Conservation (phyloP, 2,113 vertebrate species). For the Prinia subflava region DNA sequence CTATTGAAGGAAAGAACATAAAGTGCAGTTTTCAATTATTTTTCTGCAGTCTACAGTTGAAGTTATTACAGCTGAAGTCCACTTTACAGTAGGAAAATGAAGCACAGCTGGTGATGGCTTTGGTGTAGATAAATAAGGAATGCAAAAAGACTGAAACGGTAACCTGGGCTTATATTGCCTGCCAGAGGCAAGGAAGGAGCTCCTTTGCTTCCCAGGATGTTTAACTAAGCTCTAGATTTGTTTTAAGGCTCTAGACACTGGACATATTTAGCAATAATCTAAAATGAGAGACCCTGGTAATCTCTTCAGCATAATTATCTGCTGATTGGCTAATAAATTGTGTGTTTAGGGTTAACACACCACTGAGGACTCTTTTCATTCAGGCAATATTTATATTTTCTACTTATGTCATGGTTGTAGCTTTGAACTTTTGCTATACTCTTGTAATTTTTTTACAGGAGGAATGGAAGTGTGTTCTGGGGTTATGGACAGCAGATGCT, state of each 20-base stretch:
- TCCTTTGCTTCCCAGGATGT: background rate
- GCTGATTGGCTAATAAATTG: background rate
- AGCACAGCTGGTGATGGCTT: background rate
- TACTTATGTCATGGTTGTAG: background rate
- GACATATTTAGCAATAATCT: background rate
- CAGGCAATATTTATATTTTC: background rate
- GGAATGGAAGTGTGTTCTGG: background rate
- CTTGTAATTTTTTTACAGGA: background rate
- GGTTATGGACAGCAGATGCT: background rate
- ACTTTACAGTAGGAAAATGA: constrained; percentile 14
- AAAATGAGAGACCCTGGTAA: background rate
- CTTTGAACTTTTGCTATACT: background rate
- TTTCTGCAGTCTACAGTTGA: constrained; percentile 2
- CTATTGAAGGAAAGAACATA: constrained; percentile 11
- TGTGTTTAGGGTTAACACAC: background rate
- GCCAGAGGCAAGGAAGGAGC: background rate
- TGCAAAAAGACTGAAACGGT: background rate
- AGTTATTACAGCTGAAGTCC: constrained; percentile 26
- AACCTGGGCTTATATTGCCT: background rate
- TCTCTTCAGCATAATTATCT: background rate
- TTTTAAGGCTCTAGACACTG: background rate
- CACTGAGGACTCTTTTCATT: background rate
- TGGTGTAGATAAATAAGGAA: background rate
- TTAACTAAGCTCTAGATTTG: background rate
- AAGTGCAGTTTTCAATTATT: constrained; percentile 18